These are phyloP conservation scores for Oplegnathus fasciatus DNA, from an alignment of 2,113 vertebrate species.

Conservation along the genomic window DNA sequence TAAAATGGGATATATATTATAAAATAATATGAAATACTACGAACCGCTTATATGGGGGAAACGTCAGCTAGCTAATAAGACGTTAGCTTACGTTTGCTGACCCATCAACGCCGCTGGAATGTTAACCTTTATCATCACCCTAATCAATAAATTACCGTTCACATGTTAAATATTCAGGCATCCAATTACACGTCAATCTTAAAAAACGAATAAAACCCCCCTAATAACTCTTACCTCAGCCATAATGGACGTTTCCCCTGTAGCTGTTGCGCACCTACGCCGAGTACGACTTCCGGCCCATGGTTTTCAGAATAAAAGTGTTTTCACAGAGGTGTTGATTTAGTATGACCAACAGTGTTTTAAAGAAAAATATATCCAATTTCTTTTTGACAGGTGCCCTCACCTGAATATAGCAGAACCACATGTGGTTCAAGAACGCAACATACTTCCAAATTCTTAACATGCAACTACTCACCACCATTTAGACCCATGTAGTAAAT, in stretches of 20 bases:
- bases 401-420: not conserved
- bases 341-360: too few relatives aligned
- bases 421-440: not conserved
- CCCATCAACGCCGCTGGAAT: not conserved
- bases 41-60: not conserved
- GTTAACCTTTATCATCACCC: not conserved
- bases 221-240: constrained; percentile 72
- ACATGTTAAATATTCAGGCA: not conserved
- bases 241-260: constrained; percentile 64
- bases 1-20: not conserved
- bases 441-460: too few relatives aligned
- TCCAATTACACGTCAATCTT: rapidly evolving
- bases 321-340: not conserved
- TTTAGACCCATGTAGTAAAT: too few relatives aligned
- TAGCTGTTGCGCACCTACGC: not conserved
- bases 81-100: constrained; percentile 47
- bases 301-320: constrained; percentile 30
- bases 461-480: too few relatives aligned
- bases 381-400: not conserved
- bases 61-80: constrained; percentile 42
- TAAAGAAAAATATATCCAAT: too few relatives aligned
- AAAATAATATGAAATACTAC: not conserved
- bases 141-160: not conserved
- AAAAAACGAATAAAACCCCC: not conserved
- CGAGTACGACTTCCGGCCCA: not conserved